Evolutionary conservation across 2,888 invertebrate species (phyloP).

Genomic region (Sepiola atlantica): DNA sequence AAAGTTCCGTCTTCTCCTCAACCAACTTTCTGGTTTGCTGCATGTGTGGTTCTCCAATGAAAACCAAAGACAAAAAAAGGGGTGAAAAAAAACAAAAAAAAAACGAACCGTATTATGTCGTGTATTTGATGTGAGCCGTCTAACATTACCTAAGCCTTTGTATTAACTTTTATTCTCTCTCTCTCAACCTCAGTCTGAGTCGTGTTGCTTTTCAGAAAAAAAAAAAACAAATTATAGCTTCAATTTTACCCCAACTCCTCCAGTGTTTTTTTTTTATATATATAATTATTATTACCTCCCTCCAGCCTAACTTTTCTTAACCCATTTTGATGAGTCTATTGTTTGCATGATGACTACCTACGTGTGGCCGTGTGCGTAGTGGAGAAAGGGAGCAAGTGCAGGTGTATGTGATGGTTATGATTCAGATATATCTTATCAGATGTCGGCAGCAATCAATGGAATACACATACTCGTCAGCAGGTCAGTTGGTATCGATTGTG

Average conservation of each 20-base stretch:
- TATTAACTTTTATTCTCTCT: neutral
- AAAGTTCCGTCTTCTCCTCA: neutral
- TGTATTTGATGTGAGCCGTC: slow-evolving; percentile 32
- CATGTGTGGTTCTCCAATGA: neutral
- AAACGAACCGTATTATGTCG: neutral
- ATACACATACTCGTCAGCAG: neutral
- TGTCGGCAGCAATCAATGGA: neutral
- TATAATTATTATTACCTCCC: neutral
- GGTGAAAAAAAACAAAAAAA: too few relatives aligned
- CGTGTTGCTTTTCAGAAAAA: slow-evolving; percentile 13
- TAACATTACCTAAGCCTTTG: neutral
- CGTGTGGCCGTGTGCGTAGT: neutral
- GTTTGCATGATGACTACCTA: neutral
- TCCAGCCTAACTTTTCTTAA: neutral
- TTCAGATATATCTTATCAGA: slow-evolving; percentile 11
- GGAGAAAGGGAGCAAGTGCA: neutral
- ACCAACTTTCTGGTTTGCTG: slow-evolving; percentile 32
- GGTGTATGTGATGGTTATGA: neutral
- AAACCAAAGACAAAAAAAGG: neutral
- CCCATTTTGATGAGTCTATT: slow-evolving; percentile 32
- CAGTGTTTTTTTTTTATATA: neutral
- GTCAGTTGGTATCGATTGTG: slow-evolving; percentile 32
- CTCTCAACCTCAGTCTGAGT: slow-evolving; percentile 11
- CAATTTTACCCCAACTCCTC: neutral
- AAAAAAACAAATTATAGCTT: neutral